A percentile compares a stretch with the other conserved stretches of the same genome.
Conservation (phyloP, 2,888 invertebrate species). For the Trachelus stipa region DNA sequence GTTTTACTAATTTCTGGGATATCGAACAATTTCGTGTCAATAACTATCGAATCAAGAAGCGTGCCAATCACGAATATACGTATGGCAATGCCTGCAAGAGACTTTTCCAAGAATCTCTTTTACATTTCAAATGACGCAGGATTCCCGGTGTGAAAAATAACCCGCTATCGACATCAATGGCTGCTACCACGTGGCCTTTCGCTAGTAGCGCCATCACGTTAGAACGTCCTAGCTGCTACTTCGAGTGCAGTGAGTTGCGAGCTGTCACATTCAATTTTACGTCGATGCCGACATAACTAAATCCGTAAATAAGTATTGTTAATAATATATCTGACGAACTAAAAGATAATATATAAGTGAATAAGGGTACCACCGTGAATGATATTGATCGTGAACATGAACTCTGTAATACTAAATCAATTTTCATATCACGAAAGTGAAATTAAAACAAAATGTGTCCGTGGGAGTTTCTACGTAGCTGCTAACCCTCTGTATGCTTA, state of each 20-base stretch:
- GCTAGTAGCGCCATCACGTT: neutral
- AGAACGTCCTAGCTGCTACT: neutral
- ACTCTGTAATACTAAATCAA: neutral
- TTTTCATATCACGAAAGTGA: neutral
- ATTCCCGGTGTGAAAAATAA: conserved; percentile 25
- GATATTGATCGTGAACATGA: neutral
- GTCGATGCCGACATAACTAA: neutral
- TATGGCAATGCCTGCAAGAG: neutral
- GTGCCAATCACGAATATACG: neutral
- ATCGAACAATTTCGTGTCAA: neutral
- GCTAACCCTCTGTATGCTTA: too few relatives aligned
- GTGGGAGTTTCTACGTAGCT: neutral
- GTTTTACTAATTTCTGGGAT: neutral
- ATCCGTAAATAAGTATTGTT: neutral
- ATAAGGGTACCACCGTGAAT: neutral
- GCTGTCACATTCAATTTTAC: neutral
- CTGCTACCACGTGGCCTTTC: neutral
- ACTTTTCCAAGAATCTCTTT: conserved; percentile 49
- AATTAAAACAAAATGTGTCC: neutral
- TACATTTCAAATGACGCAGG: conserved; percentile 56
- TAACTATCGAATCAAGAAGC: neutral
- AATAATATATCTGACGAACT: neutral
- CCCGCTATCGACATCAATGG: neutral
- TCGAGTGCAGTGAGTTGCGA: neutral
- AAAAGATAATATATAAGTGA: neutral